Base-by-base conservation (phyloP, 1,140 invertebrate genomes). In the Ips nitidus region DNA sequence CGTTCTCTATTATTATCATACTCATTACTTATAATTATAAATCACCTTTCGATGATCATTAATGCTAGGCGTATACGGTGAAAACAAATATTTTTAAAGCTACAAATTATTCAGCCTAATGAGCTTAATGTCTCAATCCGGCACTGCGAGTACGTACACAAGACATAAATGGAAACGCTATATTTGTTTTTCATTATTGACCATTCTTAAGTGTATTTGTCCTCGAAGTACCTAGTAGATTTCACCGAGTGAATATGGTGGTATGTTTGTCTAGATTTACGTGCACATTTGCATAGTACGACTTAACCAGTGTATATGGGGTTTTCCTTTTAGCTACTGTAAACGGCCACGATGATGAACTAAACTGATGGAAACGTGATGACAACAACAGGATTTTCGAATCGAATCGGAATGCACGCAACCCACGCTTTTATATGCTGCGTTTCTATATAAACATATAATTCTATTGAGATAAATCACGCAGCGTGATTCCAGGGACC, bases 101-200 rank as follows among this genome's bases (percentile, higher is more conserved):
- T 38, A n/a, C 43, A 39, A 47, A 62, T 62, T 5, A 62, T 50
- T 52, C 6, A 3, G 52, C 47, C 42, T 50, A 39, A 62, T 45
- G 41, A 39, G 4, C 52, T 50, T 50, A 56, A 38, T 56, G 38
- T 56, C 53, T 65, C 6, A 56, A 65, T 55, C 62, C 62, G 41
- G 41, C 41, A 52, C 62, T 65, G 59, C 41, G 50, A 61, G 62
- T 53, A 58, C 42, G 42, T 47, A 58, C 53, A 45, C 41, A 57
- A 57, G 53, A 50, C 55, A 50, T 66, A 66, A 58, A 66, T 66
- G 64, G 43, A 66, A 66, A 66, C 64, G 64, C 38, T 66, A 66
- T 66, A 43, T 66, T 66, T 66, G 55, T 66, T 66, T 66, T 66
- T 66, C 64, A 66, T 66, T 66, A 66, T 66, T 66, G 64, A 66